Base-by-base conservation (phyloP, 2,113 vertebrate genomes). In the Regulus satrapa region DNA sequence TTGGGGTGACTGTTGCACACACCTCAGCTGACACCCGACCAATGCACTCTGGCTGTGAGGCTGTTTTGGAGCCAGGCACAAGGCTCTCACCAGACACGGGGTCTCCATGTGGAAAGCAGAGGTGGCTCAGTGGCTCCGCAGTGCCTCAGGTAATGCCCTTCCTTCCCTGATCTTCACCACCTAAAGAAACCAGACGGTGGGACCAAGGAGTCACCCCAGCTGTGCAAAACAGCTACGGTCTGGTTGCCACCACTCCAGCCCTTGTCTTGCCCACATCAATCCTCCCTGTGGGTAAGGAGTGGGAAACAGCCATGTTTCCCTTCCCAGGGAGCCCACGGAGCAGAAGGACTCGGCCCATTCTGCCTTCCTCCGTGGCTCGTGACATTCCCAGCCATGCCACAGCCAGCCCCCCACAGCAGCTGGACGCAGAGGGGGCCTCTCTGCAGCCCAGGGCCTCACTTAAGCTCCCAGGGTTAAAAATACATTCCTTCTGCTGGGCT, bases 271-370 rank as follows among this genome's bases (percentile, higher is more conserved):
- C n/a, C 17, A 3, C 0, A 2, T 31, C 46, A 64, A 3, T 19
- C 51, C 51, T 74, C 9, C 17, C 18, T 23, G 9, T 2, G 2
- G 36, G 17, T 18, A 6, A 80, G 32, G 17, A 69, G 41, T 1
- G 1, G 41, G 38, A 81, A 58, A 8, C 8, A 87, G 20, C n/a
- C 18, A 3, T 5, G 8, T 2, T 16, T 14, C 10, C 10, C 49
- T 55, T 46, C 43, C 56, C 8, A 14, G 46, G 31, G 12, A 54
- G 10, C 10, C 51, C 1, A 0, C 9, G 31, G 46, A 58, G 4
- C 3, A 0, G 24, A 12, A 83, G 25, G 16, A 25, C 46, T 67
- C 0, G 0, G 20, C 18, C 6, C 34, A 23, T 16, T 36, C 43
- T 58, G 46, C 56, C 66, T 34, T 56, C 23, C 56, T 48, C 38